phyloP scores from a whole-genome alignment of 2,888 invertebrate genomes.

The Seladonia tumulorum region DNA sequence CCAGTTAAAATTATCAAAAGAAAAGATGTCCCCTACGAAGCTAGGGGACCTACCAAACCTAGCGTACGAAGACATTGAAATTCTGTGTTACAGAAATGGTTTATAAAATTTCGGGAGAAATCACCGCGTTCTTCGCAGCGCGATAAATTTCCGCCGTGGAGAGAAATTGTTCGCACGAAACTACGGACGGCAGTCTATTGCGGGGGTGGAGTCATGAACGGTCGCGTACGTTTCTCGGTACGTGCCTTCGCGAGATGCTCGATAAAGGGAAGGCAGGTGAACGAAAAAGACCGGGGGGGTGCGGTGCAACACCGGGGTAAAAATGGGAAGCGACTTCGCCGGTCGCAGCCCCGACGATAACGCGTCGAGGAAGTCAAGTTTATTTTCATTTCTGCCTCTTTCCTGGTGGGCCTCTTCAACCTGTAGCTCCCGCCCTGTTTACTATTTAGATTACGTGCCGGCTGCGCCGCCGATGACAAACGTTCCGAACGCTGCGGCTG shows the following conservation, averaged over 20 bases:
- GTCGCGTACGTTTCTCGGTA: conserved; percentile 62
- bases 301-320: conserved; percentile 27
- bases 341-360: conserved; percentile 60
- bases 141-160: neutral
- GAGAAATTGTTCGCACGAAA: conserved; percentile 49
- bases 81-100: neutral
- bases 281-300: conserved; percentile 23
- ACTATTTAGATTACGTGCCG: conserved; percentile 70
- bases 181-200: conserved; percentile 26
- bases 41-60: too few species aligned
- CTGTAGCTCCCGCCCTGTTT: conserved; percentile 71
- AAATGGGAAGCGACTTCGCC: conserved; percentile 37
- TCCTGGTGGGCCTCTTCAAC: conserved; percentile 60
- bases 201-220: conserved; percentile 32
- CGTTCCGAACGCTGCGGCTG: conserved; percentile 45
- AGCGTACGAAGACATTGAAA: neutral
- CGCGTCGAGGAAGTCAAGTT: conserved; percentile 62
- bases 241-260: conserved; percentile 57
- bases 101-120: neutral
- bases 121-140: neutral
- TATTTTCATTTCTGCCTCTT: conserved; percentile 65
- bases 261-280: conserved; percentile 51
- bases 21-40: too few species aligned
- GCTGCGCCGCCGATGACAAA: conserved; percentile 65
- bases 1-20: neutral